Percentiles rank a stretch among this genome's conserved stretches.
Evolutionary conservation across 2,888 invertebrate genomes (phyloP).

Genomic region (Thera obeliscata): DNA sequence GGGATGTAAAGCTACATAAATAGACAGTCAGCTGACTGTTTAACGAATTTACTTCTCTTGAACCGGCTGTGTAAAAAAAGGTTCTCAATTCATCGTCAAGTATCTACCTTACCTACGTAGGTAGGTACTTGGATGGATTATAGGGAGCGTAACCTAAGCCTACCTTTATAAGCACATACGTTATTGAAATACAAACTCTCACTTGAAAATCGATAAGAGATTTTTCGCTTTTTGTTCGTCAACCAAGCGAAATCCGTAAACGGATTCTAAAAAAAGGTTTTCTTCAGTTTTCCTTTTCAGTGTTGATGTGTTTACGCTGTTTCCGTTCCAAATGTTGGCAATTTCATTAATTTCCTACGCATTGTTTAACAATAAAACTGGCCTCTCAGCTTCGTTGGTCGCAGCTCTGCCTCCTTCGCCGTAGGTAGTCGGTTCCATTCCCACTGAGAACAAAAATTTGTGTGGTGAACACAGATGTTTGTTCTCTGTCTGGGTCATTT

Average conservation of each 20-base stretch:
- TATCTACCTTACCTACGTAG: not conserved
- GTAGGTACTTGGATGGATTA: no score
- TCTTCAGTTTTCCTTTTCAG: constrained; percentile 18
- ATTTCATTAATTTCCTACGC: not conserved
- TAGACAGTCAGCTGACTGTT: not conserved
- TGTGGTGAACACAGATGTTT: no score
- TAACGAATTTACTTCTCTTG: not conserved
- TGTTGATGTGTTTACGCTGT: constrained; percentile 10
- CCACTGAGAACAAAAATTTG: no score
- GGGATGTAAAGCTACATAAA: constrained; percentile 2
- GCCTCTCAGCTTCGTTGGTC: no score
- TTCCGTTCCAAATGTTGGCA: not conserved
- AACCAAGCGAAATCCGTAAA: constrained; percentile 22
- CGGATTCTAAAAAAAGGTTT: constrained; percentile 17
- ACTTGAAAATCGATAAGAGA: constrained; percentile 14
- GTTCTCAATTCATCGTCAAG: not conserved
- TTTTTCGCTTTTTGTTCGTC: constrained; percentile 13
- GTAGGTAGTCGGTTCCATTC: no score
- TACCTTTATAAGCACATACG: not conserved
- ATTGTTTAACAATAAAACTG: no score
- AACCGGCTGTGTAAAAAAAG: not conserved
- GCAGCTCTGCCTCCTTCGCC: no score
- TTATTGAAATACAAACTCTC: not conserved
- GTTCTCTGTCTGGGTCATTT: no score
- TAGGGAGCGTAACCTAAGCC: not conserved